Conservation (phyloP, 64 coral and sea anemone species). For the Dendrophyllia cribrosa region DNA sequence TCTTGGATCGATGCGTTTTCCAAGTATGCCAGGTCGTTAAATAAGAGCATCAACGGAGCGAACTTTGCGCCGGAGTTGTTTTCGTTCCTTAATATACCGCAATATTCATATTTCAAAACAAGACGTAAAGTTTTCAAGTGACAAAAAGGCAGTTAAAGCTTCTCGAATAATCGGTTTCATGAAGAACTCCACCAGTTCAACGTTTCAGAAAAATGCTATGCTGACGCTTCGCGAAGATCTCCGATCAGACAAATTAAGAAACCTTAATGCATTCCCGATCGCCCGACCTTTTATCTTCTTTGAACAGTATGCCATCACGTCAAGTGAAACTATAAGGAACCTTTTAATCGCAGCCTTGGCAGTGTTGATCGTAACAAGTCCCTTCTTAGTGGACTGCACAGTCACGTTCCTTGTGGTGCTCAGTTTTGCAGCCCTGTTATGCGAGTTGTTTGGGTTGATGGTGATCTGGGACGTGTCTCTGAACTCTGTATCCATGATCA, state of each 20-base stretch:
- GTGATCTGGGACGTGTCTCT: slow-evolving; percentile 67
- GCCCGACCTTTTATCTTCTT: slow-evolving; percentile 45
- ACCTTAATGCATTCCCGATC: slow-evolving; percentile 19
- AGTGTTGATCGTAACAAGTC: slow-evolving; percentile 55
- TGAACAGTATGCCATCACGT: slow-evolving; percentile 57
- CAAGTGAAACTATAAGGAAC: slow-evolving; percentile 63
- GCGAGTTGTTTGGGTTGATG: slow-evolving; percentile 66
- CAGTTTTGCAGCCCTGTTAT: slow-evolving; percentile 38
- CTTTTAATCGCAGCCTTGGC: slow-evolving; percentile 62
- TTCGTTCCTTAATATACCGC: not conserved
- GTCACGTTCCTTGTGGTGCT: slow-evolving; percentile 55
- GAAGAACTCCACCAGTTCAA: not conserved
- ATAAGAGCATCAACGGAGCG: not conserved
- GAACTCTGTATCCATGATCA: slow-evolving; percentile 65
- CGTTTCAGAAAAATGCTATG: slow-evolving; percentile 26
- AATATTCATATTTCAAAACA: slow-evolving; percentile 28
- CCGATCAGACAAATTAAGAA: not conserved
- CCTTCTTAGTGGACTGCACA: slow-evolving; percentile 37
- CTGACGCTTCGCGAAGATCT: slow-evolving; percentile 35
- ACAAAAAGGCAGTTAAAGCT: not conserved
- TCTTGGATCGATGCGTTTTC: slow-evolving; percentile 46
- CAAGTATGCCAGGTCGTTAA: not conserved
- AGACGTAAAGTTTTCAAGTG: slow-evolving; percentile 40
- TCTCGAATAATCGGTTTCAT: slow-evolving; percentile 38
- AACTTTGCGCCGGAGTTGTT: slow-evolving; percentile 39